Base-by-base conservation (phyloP, 1,140 invertebrate species). In the Formica selysi region DNA sequence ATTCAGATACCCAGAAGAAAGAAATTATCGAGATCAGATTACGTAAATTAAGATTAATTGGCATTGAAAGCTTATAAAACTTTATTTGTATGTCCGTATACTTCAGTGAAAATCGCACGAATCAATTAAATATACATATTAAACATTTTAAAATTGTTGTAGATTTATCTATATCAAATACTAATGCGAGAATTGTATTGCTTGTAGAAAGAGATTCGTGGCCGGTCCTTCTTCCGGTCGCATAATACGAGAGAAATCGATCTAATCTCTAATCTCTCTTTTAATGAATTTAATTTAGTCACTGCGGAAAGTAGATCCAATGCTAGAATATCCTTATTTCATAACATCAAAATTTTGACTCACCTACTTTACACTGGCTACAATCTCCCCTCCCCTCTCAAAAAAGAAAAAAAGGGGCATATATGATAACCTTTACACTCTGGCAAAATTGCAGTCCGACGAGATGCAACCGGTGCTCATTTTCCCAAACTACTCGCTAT, bases 391-490 rank as follows among this genome's bases (percentile, higher is more conserved):
- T 48, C 13, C 44, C 0, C 13, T 13, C 22, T 44, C 32, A 0
- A 26, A 32, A 44, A 36, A 36, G 7, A 13, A 19, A 8, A 19
- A 16, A 22, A 8, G n/a, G 22, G 11, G 32, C 8, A 26, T 44
- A 32, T 36, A 29, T 41, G 32, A 3, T 29, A 19, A 57, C 3
- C 19, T 57, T 57, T 59, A 29, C 19, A 59, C 36, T 57, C 22
- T 54, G 16, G 29, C 13, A 0, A 48, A 51, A n/a, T 67, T 26
- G 22, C 11, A 38, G 32, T 16, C 4, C 11, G 16, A 26, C 22
- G 41, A 78, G 13, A 54, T 48, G 19, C 62, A 16, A 6, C n/a
- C 41, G 22, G 6, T 73, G 64, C 54, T 73, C 67, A 81, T 81
- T 19, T 73, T 61, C 7, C n/a, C 26, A 16, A 80, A 70, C 44